A percentile compares a stretch with the other conserved stretches of the same genome.
Evolutionary conservation across 2,113 vertebrate genomes (phyloP).

Genomic region (Verasper variegatus): DNA sequence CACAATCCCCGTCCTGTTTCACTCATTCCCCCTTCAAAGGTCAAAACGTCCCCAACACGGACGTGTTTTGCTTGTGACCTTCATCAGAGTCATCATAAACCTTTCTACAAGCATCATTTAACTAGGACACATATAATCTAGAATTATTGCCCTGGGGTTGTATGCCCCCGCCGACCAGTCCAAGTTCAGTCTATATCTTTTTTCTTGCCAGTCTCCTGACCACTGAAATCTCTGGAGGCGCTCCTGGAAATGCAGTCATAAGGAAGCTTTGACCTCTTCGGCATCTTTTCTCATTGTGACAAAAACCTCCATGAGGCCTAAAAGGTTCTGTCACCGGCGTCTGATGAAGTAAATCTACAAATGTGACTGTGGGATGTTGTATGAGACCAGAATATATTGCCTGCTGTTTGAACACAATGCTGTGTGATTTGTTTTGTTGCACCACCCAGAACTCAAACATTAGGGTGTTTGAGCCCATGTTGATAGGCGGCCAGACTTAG

Average conservation of each 20-base stretch:
- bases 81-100: not conserved
- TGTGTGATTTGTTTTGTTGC: conserved; percentile 65
- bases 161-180: too few species aligned
- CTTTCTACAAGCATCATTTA: not conserved
- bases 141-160: too few species aligned
- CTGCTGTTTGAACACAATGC: conserved; percentile 63
- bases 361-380: conserved; percentile 6
- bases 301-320: conserved; percentile 7
- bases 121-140: not conserved
- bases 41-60: too few species aligned
- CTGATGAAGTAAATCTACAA: conserved; percentile 39
- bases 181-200: too few species aligned
- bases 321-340: conserved; percentile 37
- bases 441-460: conserved; percentile 73
- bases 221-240: too few species aligned
- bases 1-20: too few species aligned
- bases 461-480: conserved; percentile 56
- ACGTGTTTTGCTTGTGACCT: not conserved
- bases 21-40: too few species aligned
- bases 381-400: conserved; percentile 20
- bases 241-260: too few species aligned
- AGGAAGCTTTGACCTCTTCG: not conserved
- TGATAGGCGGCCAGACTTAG: conserved; percentile 58
- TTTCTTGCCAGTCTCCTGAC: too few species aligned
- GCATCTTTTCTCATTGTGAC: not conserved